Conservation (phyloP, 2,797 vertebrate genomes). For the Muraenolepis orangiensis region DNA sequence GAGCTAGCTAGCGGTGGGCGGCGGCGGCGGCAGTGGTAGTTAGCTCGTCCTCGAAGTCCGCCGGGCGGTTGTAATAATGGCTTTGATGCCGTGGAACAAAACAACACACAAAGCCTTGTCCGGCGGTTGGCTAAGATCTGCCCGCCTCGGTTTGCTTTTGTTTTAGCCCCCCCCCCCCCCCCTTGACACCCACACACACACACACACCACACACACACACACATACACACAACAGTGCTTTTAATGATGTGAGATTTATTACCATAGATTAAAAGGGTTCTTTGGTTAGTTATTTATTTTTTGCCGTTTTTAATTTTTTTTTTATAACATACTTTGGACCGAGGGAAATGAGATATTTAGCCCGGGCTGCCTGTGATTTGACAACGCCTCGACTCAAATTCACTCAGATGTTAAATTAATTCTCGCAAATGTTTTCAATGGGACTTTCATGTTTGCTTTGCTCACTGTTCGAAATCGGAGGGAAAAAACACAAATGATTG, state of each 20-base stretch:
- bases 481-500: constrained; percentile 77
- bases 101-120: too few species aligned
- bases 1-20: too few species aligned
- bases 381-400: constrained; percentile 73
- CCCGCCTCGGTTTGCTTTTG: too few species aligned
- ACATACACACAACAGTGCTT: constrained; percentile 37
- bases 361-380: constrained; percentile 74
- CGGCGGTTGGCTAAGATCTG: too few species aligned
- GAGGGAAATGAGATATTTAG: constrained; percentile 72
- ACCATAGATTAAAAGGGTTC: constrained; percentile 69
- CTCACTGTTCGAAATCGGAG: constrained; percentile 70
- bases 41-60: too few species aligned
- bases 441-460: constrained; percentile 71
- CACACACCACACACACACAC: too few species aligned
- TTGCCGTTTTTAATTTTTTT: constrained; percentile 53
- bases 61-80: too few species aligned
- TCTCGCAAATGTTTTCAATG: constrained; percentile 71
- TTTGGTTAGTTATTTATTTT: constrained; percentile 4
- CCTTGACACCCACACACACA: too few species aligned
- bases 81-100: too few species aligned
- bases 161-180: too few species aligned
- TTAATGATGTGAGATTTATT: constrained; percentile 67
- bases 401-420: constrained; percentile 78
- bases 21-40: too few species aligned
- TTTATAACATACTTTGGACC: constrained; percentile 64